These are phyloP conservation scores for Nansenia antarctica DNA, from an alignment of 2,113 vertebrate species.

Conservation along the genomic window DNA sequence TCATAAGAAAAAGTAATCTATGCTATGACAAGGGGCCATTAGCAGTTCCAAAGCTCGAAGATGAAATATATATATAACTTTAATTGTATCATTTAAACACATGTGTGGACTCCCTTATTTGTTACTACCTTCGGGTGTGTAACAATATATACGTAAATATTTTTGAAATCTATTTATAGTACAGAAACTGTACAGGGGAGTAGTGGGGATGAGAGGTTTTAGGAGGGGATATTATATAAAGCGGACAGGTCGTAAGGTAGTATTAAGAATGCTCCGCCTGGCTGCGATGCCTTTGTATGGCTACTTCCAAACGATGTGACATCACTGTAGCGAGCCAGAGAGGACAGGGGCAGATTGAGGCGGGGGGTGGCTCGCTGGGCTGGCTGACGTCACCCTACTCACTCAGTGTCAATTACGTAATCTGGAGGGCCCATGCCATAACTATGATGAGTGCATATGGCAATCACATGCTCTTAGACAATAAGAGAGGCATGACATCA, in stretches of 20 bases:
- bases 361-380: no score
- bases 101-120: no score
- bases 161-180: no score
- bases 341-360: conserved; percentile 24
- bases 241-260: conserved; percentile 47
- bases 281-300: conserved; percentile 19
- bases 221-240: conserved; percentile 51
- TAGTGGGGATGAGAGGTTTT: no score
- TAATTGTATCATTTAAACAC: no score
- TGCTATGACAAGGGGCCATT: no score
- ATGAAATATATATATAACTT: no score
- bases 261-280: conserved; percentile 11
- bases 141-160: no score
- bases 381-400: conserved; percentile 69
- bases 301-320: conserved; percentile 63
- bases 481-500: conserved; percentile 56
- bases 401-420: conserved; percentile 72
- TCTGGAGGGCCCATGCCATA: neutral
- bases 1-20: no score
- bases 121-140: no score
- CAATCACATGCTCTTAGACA: neutral
- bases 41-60: no score
- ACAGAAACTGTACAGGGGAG: no score
- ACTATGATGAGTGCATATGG: neutral
- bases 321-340: conserved; percentile 66